Evolutionary conservation across 2,113 vertebrate species (phyloP).

Genomic region (Heteronetta atricapilla): DNA sequence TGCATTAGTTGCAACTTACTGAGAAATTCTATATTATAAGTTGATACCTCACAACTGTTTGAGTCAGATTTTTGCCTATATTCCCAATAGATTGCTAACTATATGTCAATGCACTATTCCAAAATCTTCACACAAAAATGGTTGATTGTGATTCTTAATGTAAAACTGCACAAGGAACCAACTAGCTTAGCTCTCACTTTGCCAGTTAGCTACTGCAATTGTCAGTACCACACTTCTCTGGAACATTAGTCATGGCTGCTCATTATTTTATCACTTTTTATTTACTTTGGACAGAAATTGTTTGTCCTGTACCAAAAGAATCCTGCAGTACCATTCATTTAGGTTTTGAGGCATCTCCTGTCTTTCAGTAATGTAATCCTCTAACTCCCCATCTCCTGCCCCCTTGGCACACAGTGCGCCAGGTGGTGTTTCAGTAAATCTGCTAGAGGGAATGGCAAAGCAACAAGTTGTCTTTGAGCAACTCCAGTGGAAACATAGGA

Average conservation of each 20-base stretch:
- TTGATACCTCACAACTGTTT: neutral
- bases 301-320: slow-evolving; percentile 60
- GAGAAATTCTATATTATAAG: neutral
- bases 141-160: neutral
- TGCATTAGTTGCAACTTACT: neutral
- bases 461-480: slow-evolving; percentile 38
- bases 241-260: slow-evolving; percentile 47
- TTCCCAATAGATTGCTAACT: neutral
- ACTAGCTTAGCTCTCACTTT: slow-evolving; percentile 11
- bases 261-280: slow-evolving; percentile 56
- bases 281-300: slow-evolving; percentile 59
- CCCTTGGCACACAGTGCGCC: slow-evolving; percentile 21
- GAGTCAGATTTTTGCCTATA: neutral
- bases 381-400: neutral
- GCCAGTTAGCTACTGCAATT: slow-evolving; percentile 48
- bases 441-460: slow-evolving; percentile 46
- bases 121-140: neutral
- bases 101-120: neutral
- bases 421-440: slow-evolving; percentile 49
- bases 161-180: neutral
- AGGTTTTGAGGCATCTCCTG: slow-evolving; percentile 38
- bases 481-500: slow-evolving; percentile 7
- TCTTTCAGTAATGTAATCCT: slow-evolving; percentile 35
- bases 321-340: slow-evolving; percentile 31
- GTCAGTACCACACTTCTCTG: slow-evolving; percentile 59